A percentile compares a stretch with the other conserved stretches of the same genome.
These are phyloP conservation scores for Paracanthobrama guichenoti DNA, from an alignment of 2,113 vertebrate genomes.

Conservation along the genomic window DNA sequence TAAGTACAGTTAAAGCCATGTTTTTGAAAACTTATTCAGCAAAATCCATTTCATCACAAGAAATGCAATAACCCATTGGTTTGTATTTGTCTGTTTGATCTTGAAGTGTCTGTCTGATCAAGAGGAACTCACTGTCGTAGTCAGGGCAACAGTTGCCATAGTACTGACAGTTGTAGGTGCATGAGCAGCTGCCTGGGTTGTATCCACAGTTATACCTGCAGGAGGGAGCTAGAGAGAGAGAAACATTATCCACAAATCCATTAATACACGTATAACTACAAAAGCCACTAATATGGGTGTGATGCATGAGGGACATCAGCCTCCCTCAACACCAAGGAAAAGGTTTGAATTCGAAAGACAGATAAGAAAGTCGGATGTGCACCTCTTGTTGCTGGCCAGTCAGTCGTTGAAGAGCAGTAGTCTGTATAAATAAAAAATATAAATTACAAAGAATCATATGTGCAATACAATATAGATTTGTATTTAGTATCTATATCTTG, in stretches of 20 bases:
- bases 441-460: neutral
- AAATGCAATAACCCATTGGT: neutral
- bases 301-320: neutral
- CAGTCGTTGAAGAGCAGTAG: neutral
- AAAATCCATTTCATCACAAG: too few species aligned
- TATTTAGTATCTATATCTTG: neutral
- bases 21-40: neutral
- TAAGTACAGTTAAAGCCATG: neutral
- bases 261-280: neutral
- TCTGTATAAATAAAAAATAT: neutral
- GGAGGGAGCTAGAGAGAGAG: neutral
- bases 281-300: neutral
- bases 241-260: neutral
- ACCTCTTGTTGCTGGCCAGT: neutral
- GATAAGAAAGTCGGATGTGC: neutral
- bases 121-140: conserved; percentile 49
- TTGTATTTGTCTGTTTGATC: neutral
- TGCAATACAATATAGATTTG: neutral
- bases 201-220: conserved; percentile 61
- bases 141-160: conserved; percentile 60
- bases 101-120: neutral
- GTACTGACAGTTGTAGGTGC: conserved; percentile 56
- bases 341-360: neutral
- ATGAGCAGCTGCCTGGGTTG: conserved; percentile 65
- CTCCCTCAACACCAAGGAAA: neutral